phyloP scores from a whole-genome alignment of 2,888 invertebrate genomes.

The Auanema sp. region DNA sequence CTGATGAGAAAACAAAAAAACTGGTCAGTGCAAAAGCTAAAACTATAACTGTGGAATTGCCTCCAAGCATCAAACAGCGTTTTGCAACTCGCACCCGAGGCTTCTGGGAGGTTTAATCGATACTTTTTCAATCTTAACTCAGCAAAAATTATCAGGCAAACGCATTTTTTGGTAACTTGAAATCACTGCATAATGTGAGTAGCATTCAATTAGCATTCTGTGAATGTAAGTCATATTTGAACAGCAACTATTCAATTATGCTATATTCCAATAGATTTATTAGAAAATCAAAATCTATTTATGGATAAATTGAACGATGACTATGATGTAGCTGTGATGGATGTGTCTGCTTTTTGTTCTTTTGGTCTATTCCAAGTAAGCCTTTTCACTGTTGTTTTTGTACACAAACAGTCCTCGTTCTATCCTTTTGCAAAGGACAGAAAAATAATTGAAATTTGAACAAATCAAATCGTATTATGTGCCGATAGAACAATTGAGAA shows the following conservation, averaged over 20 bases:
- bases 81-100: slow-evolving; percentile 15
- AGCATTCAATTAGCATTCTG: slow-evolving; percentile 18
- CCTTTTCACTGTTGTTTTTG: background rate
- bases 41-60: slow-evolving; percentile 13
- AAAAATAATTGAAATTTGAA: too few species aligned
- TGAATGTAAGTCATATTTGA: slow-evolving; percentile 3
- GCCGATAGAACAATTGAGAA: too few species aligned
- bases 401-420: too few species aligned
- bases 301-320: slow-evolving; percentile 10
- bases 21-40: slow-evolving; percentile 8
- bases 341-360: slow-evolving; percentile 16
- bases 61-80: slow-evolving; percentile 15
- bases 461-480: too few species aligned
- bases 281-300: slow-evolving; percentile 3
- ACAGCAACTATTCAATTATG: too few species aligned
- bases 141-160: background rate
- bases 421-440: too few species aligned
- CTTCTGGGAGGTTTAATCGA: slow-evolving; percentile 13
- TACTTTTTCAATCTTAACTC: background rate
- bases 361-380: slow-evolving; percentile 14
- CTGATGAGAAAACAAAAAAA: slow-evolving; percentile 17
- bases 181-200: slow-evolving; percentile 11
- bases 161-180: slow-evolving; percentile 16
- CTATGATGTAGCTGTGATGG: slow-evolving; percentile 18
- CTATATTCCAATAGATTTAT: background rate